A percentile compares a stretch with the other conserved stretches of the same genome.
Conservation (phyloP, 2,797 vertebrate species). For the Cetoscarus ocellatus region DNA sequence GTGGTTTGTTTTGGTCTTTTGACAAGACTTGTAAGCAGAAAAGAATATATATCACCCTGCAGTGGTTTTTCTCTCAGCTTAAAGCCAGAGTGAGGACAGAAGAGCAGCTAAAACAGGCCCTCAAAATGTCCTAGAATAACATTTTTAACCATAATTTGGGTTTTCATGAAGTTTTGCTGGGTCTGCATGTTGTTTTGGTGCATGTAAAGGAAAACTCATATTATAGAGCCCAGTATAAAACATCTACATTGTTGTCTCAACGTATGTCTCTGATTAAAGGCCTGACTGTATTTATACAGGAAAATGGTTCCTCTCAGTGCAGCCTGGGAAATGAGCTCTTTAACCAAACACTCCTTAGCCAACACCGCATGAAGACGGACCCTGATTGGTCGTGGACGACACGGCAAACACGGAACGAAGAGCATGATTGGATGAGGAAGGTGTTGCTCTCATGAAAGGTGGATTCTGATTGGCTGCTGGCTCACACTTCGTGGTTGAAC, state of each 20-base stretch:
- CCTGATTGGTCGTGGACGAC: slow-evolving; percentile 40
- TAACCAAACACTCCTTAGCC: slow-evolving; percentile 63
- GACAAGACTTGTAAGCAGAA: neutral
- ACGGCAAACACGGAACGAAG: slow-evolving; percentile 22
- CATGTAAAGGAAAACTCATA: slow-evolving; percentile 4
- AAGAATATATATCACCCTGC: neutral
- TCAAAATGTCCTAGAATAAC: neutral
- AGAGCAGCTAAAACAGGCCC: neutral
- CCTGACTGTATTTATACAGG: slow-evolving; percentile 68
- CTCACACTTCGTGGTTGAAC: slow-evolving; percentile 34
- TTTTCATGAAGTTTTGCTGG: neutral
- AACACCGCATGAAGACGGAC: slow-evolving; percentile 67
- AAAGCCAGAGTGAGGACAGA: neutral
- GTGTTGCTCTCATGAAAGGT: slow-evolving; percentile 22
- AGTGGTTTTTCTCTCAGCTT: neutral
- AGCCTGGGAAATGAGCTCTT: slow-evolving; percentile 77
- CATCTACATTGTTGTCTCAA: slow-evolving; percentile 41
- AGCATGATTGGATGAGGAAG: slow-evolving; percentile 53
- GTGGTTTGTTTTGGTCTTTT: neutral
- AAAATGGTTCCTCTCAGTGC: slow-evolving; percentile 70
- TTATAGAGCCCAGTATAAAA: neutral
- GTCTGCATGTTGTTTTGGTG: slow-evolving; percentile 11
- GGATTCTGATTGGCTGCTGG: slow-evolving; percentile 61
- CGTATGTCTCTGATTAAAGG: slow-evolving; percentile 72
- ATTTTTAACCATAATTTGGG: neutral